These are phyloP conservation scores for Astreopora myriophthalma DNA, from an alignment of 64 coral and sea anemone genomes.

Conservation along the genomic window DNA sequence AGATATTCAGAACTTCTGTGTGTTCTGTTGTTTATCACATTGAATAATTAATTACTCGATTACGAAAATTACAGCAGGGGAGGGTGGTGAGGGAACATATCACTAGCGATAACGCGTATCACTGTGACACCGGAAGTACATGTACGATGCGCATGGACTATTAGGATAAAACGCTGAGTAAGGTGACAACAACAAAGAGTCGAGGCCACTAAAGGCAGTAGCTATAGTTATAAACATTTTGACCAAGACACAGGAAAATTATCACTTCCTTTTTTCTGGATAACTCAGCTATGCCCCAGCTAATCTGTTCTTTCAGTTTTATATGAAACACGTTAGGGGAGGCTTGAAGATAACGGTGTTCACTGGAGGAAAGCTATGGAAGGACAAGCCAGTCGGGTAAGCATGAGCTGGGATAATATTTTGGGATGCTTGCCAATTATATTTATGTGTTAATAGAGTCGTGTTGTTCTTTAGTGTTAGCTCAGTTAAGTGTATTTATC, in stretches of 20 bases:
- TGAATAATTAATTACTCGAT: too few species aligned
- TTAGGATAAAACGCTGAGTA: not conserved
- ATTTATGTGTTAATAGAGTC: not conserved
- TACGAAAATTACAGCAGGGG: too few species aligned
- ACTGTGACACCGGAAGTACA: not conserved
- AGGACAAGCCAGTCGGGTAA: not conserved
- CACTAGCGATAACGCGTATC: too few species aligned
- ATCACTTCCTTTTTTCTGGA: not conserved
- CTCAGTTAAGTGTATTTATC: not conserved
- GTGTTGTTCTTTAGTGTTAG: not conserved
- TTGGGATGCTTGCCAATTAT: not conserved
- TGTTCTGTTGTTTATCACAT: too few species aligned
- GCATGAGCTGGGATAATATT: not conserved
- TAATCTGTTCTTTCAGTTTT: not conserved
- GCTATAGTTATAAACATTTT: not conserved
- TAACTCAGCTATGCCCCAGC: not conserved
- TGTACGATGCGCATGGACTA: not conserved
- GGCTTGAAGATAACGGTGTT: not conserved
- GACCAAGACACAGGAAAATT: not conserved
- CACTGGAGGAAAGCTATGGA: not conserved
- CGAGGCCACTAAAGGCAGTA: too few species aligned
- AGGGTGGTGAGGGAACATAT: too few species aligned
- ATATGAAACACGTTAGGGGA: not conserved
- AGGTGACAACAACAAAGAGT: slow-evolving; percentile 13
- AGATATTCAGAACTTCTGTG: too few species aligned